Base-by-base conservation (phyloP, 2,797 vertebrate genomes). In the Echeneis naucrates region DNA sequence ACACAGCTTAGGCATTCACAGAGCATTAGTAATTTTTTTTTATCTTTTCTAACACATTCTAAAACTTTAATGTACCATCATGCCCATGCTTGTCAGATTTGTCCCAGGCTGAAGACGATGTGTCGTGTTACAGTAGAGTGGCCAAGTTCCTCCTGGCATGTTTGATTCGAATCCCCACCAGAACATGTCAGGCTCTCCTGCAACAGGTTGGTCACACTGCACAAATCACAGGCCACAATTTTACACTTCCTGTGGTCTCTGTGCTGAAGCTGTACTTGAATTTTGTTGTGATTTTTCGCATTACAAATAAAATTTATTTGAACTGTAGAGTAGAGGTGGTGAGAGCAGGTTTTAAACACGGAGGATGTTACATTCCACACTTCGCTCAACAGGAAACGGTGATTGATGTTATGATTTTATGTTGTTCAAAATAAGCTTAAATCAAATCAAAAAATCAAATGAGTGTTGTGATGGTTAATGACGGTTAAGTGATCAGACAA, bases 141-240 rank as follows among this genome's bases (percentile, higher is more conserved):
- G 88, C 93, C 19, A 84, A 66, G 37, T 95, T 94, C 65, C 83
- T 95, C 51, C 83, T 95, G 50, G 91, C 82, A 2, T 95, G 94
- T 81, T 72, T 95, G 44, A 75, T 74, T 16, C 85, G 87, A 66
- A 93, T 95, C 69, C 95, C 95, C 51, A 77, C 63, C 23, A 90
- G 80, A 88, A 94, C 90, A 33, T 94, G 93, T 71, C 91, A 85
- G 79, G 92, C 90, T 26, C 87, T 95, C 2, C 52, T 95, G 68
- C 89, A 93, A 78, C 93, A 95, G 95, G 95, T 95, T 75, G 80
- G 88, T 72, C 4, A 1, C 38, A 27, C 44, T 27, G 32, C 12
- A 26, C 38, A 13, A 12, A 5, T 12, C 13, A 2, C 5, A 37
- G 21, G 38, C 35, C 1, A 44, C 19, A 19, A 57, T 53, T 12